Conservation (phyloP, 1,140 invertebrate species). For the Drosophila azteca region DNA sequence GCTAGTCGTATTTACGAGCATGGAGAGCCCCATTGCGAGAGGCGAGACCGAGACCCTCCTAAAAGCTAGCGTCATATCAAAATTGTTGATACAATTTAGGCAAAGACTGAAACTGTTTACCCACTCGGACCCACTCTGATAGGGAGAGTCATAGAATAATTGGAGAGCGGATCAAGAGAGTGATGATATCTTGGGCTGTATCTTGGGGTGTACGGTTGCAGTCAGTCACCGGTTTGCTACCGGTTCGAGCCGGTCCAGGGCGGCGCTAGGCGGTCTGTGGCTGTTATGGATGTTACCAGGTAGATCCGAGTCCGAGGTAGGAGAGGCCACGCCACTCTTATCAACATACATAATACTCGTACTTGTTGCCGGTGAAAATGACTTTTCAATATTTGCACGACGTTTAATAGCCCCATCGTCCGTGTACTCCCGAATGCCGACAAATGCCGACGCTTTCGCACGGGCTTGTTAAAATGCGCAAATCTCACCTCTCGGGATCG, state of each 20-base stretch:
- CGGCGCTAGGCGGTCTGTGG: conserved; percentile 60
- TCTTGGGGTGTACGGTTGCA: conserved; percentile 17
- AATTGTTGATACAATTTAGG: conserved; percentile 40
- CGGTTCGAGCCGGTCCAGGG: conserved; percentile 58
- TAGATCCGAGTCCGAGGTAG: conserved; percentile 28
- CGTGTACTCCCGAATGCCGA: conserved; percentile 3
- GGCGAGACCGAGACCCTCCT: too few species aligned
- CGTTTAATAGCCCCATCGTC: conserved; percentile 19
- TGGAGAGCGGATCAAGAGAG: background rate
- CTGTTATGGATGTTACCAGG: conserved; percentile 42
- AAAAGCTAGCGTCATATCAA: conserved; percentile 4
- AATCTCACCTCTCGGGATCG: conserved; percentile 38
- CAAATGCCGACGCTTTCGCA: conserved; percentile 42
- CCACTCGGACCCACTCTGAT: conserved; percentile 2
- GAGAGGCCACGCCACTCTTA: conserved; percentile 43
- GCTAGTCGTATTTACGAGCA: background rate
- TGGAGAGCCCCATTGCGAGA: background rate
- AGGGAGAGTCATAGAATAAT: too few species aligned
- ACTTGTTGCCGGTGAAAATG: conserved; percentile 48
- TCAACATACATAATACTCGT: conserved; percentile 22
- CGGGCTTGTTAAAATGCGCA: conserved; percentile 65
- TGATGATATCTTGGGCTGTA: conserved; percentile 2
- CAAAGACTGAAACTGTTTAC: conserved; percentile 38
- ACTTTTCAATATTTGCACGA: conserved; percentile 57
- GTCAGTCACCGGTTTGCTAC: conserved; percentile 45